phyloP scores from a whole-genome alignment of 2,113 vertebrate species.

The Planiliza haematocheilus region DNA sequence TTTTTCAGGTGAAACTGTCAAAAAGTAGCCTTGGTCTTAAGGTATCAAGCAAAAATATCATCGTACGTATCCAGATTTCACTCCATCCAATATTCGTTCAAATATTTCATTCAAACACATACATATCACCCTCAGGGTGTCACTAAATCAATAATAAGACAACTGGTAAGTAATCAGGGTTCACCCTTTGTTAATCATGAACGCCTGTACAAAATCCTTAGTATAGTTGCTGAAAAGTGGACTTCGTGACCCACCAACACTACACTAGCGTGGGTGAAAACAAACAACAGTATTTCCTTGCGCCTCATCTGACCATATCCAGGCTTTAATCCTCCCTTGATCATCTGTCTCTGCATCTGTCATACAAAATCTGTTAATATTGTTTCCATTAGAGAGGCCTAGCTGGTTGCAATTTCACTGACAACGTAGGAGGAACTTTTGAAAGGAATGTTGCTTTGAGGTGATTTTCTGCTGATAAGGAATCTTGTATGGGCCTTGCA shows the following conservation, averaged over 20 bases:
- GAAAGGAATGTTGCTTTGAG: slow-evolving; percentile 55
- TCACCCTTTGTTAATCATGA: not conserved
- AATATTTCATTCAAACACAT: too few relatives aligned
- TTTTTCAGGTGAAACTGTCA: too few relatives aligned
- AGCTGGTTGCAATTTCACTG: slow-evolving; percentile 69
- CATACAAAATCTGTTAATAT: slow-evolving; percentile 66
- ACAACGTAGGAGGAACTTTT: slow-evolving; percentile 52
- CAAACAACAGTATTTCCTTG: not conserved
- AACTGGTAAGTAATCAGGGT: not conserved
- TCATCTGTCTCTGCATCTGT: slow-evolving; percentile 56
- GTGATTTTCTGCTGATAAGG: slow-evolving; percentile 63
- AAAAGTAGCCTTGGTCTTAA: too few relatives aligned
- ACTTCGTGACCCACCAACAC: too few relatives aligned
- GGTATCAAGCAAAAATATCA: too few relatives aligned
- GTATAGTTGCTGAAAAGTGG: not conserved
- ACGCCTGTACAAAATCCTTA: not conserved
- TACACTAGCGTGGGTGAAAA: not conserved
- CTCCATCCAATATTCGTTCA: too few relatives aligned
- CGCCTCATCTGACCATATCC: slow-evolving; percentile 4
- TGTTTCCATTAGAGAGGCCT: slow-evolving; percentile 58
- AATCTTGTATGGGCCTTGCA: slow-evolving; percentile 41
- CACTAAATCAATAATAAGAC: too few relatives aligned
- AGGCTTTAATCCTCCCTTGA: slow-evolving; percentile 45
- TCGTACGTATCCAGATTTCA: too few relatives aligned
- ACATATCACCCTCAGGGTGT: not conserved